Base-by-base conservation (phyloP, 2,888 invertebrate species). In the Unio pictorum region DNA sequence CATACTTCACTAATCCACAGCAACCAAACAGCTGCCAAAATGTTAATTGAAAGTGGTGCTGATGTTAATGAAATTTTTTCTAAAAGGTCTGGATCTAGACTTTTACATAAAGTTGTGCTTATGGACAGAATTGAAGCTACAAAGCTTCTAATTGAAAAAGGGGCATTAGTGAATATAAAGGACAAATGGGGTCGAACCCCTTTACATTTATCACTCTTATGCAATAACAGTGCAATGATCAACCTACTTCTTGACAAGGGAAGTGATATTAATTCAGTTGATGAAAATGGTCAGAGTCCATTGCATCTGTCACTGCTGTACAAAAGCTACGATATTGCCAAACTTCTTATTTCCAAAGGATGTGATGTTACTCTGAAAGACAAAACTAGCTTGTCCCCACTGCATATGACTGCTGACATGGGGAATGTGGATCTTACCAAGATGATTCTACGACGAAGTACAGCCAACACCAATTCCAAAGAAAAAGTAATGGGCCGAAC, bases 401-500 rank as follows among this genome's bases (percentile, higher is more conserved):
- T 86, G 45, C 85, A 86, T 67, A 61, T 81, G 45, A 78, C 84
- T n/a, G 84, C 83, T 15, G 73, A 78, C 11, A 73, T 68, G 3
- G 79, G 82, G 3, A 80, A 76, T 60, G 63, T 75, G 15, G 86
- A 85, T 26, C 73, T 85, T 7, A 78, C 80, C 7, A 78, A 77
- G 65, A 70, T 82, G 63, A 83, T 86, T 61, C 78, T 86, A 3
- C 75, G 72, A 34, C 78, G 74, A 71, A 85, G 82, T 72, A 80
- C 80, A 45, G 76, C 82, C 45, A 83, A 84, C 68, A 75, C 85
- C 26, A 85, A 86, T 69, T 79, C 79, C 55, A 84, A 81, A 58
- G 84, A 84, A 62, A 81, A 80, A 61, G 68, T 81, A 26, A 82
- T 86, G 80, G 86, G 86, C 28, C 72, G 85, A 57, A 85, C 85